Conservation (phyloP, 2,888 invertebrate genomes). For the Microdon myrmicae region DNA sequence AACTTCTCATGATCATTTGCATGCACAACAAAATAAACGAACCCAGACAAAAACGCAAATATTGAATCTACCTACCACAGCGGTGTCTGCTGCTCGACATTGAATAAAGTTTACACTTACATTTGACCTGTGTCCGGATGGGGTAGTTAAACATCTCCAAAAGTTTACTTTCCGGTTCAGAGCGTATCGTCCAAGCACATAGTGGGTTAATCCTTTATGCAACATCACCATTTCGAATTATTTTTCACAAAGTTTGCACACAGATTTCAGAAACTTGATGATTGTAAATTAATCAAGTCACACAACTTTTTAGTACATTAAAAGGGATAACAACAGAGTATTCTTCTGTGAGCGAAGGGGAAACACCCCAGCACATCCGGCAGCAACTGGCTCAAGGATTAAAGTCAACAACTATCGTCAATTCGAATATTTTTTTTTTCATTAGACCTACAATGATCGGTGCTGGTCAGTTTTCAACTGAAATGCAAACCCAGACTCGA, state of each 20-base stretch:
- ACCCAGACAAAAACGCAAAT: too few species aligned
- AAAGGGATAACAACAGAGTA: not conserved
- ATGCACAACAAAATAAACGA: too few species aligned
- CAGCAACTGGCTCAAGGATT: too few species aligned
- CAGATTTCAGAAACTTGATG: too few species aligned
- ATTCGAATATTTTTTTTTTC: too few species aligned
- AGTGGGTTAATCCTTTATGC: conserved; percentile 38
- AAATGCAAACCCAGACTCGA: conserved; percentile 6
- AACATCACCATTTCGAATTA: conserved; percentile 23
- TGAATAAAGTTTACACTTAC: conserved; percentile 24
- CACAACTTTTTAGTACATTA: conserved; percentile 1
- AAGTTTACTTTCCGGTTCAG: conserved; percentile 29
- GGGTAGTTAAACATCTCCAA: conserved; percentile 27
- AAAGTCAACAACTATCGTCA: too few species aligned
- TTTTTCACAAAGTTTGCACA: not conserved
- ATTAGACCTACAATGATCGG: too few species aligned
- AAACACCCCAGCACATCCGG: too few species aligned
- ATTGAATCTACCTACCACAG: too few species aligned
- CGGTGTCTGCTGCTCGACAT: too few species aligned
- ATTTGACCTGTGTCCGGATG: conserved; percentile 20
- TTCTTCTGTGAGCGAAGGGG: conserved; percentile 25
- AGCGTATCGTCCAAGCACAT: conserved; percentile 30
- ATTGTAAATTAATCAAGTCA: too few species aligned
- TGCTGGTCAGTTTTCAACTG: conserved; percentile 39
- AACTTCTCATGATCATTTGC: too few species aligned